Percentiles rank a stretch among this genome's conserved stretches.
Evolutionary conservation across 2,888 invertebrate species (phyloP).

Genomic region (Disparrhopalites patrizii): DNA sequence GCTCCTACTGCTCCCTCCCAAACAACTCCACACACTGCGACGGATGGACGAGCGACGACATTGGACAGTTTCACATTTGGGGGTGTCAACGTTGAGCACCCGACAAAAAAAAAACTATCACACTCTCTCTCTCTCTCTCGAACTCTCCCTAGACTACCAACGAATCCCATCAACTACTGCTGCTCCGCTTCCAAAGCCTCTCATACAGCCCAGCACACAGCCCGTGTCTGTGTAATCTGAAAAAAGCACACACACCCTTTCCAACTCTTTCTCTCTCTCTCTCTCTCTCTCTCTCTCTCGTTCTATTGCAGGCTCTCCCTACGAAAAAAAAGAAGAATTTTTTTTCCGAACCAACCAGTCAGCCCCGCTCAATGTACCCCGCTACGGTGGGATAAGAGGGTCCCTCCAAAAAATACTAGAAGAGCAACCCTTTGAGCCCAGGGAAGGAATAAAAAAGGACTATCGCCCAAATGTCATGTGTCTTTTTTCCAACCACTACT

Average conservation of each 20-base stretch:
- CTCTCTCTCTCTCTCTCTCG: neutral
- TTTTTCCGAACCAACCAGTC: too few species aligned
- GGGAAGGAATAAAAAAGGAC: too few species aligned
- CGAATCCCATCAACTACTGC: neutral
- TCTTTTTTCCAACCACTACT: too few species aligned
- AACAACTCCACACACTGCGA: neutral
- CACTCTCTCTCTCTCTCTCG: neutral
- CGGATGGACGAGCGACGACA: slow-evolving; percentile 24
- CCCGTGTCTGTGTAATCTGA: neutral
- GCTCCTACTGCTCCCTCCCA: neutral
- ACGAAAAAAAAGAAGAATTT: too few species aligned
- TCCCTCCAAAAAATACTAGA: too few species aligned
- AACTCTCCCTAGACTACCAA: neutral
- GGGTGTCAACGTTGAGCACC: slow-evolving; percentile 22
- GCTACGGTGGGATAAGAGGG: too few species aligned
- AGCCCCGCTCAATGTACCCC: too few species aligned
- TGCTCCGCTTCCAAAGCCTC: neutral
- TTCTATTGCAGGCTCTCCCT: neutral
- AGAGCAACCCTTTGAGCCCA: too few species aligned
- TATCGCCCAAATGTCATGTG: too few species aligned
- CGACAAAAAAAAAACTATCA: slow-evolving; percentile 23
- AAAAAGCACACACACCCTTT: neutral
- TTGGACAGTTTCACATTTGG: slow-evolving; percentile 25
- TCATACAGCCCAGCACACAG: neutral
- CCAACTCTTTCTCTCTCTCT: neutral